Base-by-base conservation (phyloP, 2,113 vertebrate genomes). In the Pachyramphus minor region DNA sequence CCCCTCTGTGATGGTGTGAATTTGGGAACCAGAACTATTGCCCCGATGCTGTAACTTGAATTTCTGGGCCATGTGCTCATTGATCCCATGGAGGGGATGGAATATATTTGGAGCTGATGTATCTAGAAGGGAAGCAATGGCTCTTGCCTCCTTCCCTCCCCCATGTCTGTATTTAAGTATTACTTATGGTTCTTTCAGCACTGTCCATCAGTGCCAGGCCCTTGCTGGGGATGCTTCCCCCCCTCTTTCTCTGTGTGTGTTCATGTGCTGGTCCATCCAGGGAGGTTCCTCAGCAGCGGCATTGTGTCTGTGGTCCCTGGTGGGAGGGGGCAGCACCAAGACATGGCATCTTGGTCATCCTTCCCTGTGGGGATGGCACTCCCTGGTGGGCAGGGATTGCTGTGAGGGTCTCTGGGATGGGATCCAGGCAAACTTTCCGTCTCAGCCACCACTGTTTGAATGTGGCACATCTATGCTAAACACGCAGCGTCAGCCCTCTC, bases 401-500 rank as follows among this genome's bases (percentile, higher is more conserved):
- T 3, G 4, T 35, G 49, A n/a, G 0, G 4, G 42, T 59, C n/a
- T 23, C 96, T 39, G 49, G 80, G 95, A n/a, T 64, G 66, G 96
- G 89, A 45, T 31, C 28, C 2, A 37, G 82, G 84, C 67, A 64
- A 30, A 16, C 42, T 44, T 53, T 28, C 52, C 13, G 37, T 72
- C 60, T 85, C 87, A 77, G 93, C 37, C 22, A 3, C 81, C 25
- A 33, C 95, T 30, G 66, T 45, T 79, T 2, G 84, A 78, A 35
- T 92, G 83, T 84, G 93, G 96, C 89, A 93, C 71, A 19, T 93
- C 95, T 82, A 35, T 60, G 90, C 96, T 96, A 86, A 97, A 91
- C 96, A 33, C 9, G 31, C 60, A 6, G 96, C 92, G 28, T 69
- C 87, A 95, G 96, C 95, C 96, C 93, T 97, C 96, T 92, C 96